A percentile compares a stretch with the other conserved stretches of the same genome.
These are phyloP conservation scores for Leucoraja ocellata DNA, from an alignment of 2,797 vertebrate species.

Conservation along the genomic window DNA sequence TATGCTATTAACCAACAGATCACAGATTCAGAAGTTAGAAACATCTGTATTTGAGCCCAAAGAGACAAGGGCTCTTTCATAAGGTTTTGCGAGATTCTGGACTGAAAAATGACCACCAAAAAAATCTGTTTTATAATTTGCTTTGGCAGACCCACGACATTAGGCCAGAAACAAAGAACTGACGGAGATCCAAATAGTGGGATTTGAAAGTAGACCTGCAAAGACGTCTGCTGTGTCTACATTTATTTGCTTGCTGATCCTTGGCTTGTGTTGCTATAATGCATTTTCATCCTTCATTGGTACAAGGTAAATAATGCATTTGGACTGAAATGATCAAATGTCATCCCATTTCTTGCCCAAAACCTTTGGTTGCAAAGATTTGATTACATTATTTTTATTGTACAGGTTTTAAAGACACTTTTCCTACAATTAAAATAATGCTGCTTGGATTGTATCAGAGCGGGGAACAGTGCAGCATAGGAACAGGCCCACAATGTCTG, in stretches of 20 bases:
- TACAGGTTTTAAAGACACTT: not conserved
- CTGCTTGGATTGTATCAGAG: not conserved
- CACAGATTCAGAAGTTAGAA: not conserved
- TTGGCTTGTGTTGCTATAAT: not conserved
- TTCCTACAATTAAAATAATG: not conserved
- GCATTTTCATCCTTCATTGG: not conserved
- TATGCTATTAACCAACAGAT: not conserved
- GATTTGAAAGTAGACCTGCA: not conserved
- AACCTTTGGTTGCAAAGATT: not conserved
- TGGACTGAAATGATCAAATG: not conserved
- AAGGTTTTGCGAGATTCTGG: conserved; percentile 11
- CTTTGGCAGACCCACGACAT: not conserved
- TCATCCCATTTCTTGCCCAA: not conserved
- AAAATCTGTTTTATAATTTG: not conserved
- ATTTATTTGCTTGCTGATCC: not conserved
- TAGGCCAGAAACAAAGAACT: conserved; percentile 10
- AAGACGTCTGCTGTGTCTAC: not conserved
- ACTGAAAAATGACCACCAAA: not conserved
- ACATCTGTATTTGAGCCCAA: not conserved
- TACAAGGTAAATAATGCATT: not conserved
- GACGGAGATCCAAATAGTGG: conserved; percentile 4
- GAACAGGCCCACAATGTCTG: too few species aligned
- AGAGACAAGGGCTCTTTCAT: not conserved
- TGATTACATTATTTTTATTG: not conserved
- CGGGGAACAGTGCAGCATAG: too few species aligned